These are phyloP conservation scores for Drosophila subquinaria DNA, from an alignment of 2,888 invertebrate species.

Conservation along the genomic window DNA sequence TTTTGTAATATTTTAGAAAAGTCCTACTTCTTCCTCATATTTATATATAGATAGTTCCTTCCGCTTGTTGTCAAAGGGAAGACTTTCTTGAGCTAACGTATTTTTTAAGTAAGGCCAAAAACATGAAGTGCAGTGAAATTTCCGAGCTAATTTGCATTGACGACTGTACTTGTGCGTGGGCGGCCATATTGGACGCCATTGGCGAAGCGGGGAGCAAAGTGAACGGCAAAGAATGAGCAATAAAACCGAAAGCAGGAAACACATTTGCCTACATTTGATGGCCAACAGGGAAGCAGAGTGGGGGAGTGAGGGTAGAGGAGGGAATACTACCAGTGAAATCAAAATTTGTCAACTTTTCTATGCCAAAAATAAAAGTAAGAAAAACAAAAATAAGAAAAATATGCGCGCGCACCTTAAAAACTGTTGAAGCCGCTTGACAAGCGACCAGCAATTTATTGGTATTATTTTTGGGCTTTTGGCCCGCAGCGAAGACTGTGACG, in stretches of 20 bases:
- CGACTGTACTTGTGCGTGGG: slow-evolving; percentile 41
- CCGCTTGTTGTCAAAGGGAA: background rate
- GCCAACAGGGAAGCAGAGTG: background rate
- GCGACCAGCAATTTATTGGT: slow-evolving; percentile 47
- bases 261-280: slow-evolving; percentile 60
- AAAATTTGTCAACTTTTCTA: slow-evolving; percentile 59
- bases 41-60: background rate
- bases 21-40: too few relatives aligned
- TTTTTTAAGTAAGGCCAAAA: slow-evolving; percentile 14
- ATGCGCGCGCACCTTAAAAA: slow-evolving; percentile 58
- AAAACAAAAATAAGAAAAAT: slow-evolving; percentile 14
- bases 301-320: background rate
- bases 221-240: slow-evolving; percentile 41
- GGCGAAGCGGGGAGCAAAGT: slow-evolving; percentile 26
- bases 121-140: slow-evolving; percentile 54
- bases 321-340: slow-evolving; percentile 50
- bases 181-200: slow-evolving; percentile 67
- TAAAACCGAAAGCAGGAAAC: slow-evolving; percentile 73
- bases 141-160: slow-evolving; percentile 60
- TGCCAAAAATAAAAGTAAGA: slow-evolving; percentile 34
- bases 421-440: slow-evolving; percentile 20
- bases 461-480: slow-evolving; percentile 52
- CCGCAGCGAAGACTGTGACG: slow-evolving; percentile 1
- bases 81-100: background rate
- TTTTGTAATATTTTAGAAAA: too few relatives aligned